phyloP scores from a whole-genome alignment of 1,140 invertebrate species.

The Hycleus cichorii region DNA sequence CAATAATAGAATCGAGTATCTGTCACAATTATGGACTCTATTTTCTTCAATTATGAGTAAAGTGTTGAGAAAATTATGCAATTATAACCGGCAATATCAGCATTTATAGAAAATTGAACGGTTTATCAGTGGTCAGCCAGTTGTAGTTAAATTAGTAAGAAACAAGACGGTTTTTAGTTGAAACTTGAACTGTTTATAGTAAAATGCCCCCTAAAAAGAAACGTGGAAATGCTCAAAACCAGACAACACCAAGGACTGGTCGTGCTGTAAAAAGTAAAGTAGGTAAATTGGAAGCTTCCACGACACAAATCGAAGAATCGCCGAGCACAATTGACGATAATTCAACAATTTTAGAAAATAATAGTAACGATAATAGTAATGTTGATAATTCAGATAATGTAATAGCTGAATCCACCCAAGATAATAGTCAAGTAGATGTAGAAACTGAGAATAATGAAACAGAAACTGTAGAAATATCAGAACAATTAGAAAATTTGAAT shows the following conservation, averaged over 20 bases:
- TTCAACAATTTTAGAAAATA: background rate
- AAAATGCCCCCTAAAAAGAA: constrained; percentile 13
- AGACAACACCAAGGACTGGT: background rate
- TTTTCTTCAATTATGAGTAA: too few species aligned
- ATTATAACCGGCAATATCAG: too few species aligned
- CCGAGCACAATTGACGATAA: background rate
- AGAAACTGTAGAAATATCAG: background rate
- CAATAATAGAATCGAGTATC: too few species aligned
- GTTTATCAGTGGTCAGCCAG: background rate
- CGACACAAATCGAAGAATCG: background rate
- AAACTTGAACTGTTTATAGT: background rate
- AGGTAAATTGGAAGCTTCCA: too few species aligned
- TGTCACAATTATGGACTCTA: too few species aligned
- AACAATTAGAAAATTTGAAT: constrained; percentile 14
- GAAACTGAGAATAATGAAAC: background rate
- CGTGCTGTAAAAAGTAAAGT: too few species aligned
- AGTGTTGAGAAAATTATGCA: too few species aligned
- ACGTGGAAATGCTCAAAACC: background rate
- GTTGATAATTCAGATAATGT: too few species aligned
- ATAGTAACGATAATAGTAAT: too few species aligned
- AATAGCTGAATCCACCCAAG: too few species aligned
- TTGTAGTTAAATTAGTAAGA: too few species aligned
- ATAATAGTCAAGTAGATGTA: background rate
- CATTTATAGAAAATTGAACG: background rate
- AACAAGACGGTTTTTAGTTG: too few species aligned